These are phyloP conservation scores for Brenthis ino DNA, from an alignment of 2,888 invertebrate genomes.

Conservation along the genomic window DNA sequence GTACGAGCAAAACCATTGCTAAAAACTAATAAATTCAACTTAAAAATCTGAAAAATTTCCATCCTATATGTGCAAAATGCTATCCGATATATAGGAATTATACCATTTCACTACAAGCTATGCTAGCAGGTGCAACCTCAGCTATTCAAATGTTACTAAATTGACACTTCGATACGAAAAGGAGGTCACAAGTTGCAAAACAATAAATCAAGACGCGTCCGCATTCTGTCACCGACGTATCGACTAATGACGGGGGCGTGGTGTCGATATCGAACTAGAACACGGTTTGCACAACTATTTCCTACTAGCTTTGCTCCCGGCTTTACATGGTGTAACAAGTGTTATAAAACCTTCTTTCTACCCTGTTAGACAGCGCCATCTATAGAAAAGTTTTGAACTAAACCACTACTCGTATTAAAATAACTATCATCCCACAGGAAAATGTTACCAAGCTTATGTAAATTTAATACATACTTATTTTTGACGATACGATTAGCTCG, in stretches of 20 bases:
- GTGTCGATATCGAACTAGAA: conserved; percentile 42
- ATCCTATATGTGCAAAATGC: background rate
- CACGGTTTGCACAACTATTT: conserved; percentile 22
- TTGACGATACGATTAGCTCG: no score
- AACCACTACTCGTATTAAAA: no score
- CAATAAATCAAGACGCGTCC: conserved; percentile 47
- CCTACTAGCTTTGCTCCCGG: background rate
- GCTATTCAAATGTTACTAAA: conserved; percentile 30
- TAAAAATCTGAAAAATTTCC: no score
- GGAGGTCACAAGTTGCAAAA: conserved; percentile 42
- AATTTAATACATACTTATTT: no score
- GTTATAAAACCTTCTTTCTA: no score
- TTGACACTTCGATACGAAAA: conserved; percentile 39
- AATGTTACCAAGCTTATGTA: no score
- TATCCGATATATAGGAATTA: conserved; percentile 9
- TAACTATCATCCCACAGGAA: no score
- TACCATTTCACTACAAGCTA: background rate
- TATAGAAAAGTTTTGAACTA: no score
- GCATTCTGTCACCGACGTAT: conserved; percentile 43
- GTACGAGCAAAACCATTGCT: no score
- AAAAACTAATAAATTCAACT: no score
- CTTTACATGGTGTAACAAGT: no score
- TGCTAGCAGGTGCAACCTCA: conserved; percentile 27
- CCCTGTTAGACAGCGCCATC: no score
- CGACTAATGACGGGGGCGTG: conserved; percentile 43